Conservation (phyloP, 2,888 invertebrate genomes). For the Dysmachus trigonus region DNA sequence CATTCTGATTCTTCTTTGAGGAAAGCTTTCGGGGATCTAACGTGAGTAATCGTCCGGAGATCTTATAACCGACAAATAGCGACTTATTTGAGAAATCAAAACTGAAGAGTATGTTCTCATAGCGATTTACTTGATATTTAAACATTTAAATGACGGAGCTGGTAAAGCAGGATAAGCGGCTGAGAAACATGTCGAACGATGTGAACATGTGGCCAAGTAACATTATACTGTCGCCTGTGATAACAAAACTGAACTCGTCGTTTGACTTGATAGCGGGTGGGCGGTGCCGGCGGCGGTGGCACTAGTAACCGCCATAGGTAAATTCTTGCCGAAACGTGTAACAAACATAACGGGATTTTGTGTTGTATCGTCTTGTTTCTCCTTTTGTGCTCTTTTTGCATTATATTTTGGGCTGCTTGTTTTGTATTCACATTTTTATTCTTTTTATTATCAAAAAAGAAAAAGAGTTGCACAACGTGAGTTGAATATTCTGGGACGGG, state of each 20-base stretch:
- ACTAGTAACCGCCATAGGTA: background rate
- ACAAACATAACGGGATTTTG: background rate
- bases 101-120: background rate
- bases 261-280: background rate
- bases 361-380: background rate
- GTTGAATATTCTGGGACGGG: background rate
- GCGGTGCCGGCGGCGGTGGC: background rate
- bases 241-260: background rate
- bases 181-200: background rate
- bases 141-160: background rate
- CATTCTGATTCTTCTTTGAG: too few species aligned
- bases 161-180: background rate
- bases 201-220: background rate
- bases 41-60: background rate
- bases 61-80: background rate
- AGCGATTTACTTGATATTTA: background rate
- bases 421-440: background rate
- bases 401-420: background rate
- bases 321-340: background rate
- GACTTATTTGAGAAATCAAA: background rate
- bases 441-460: background rate
- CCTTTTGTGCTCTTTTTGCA: background rate
- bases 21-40: background rate
- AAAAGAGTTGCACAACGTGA: background rate
- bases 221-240: background rate